phyloP scores from a whole-genome alignment of 1,140 invertebrate genomes.

The Drosophila paulistorum region DNA sequence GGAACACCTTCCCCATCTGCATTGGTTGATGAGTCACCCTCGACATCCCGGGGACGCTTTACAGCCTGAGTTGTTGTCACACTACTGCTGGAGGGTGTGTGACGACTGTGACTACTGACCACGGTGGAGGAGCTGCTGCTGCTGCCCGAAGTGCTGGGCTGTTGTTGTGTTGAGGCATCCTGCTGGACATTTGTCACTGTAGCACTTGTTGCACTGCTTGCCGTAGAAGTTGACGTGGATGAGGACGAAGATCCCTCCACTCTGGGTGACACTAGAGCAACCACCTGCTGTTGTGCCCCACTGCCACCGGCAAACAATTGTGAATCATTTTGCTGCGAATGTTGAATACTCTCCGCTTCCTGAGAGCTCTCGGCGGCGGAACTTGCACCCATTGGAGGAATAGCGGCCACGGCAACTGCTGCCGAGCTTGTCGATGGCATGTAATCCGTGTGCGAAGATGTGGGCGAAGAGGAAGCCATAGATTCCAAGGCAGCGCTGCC shows the following conservation, averaged over 20 bases:
- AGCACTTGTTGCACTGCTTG: conserved; percentile 50
- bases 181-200: conserved; percentile 78
- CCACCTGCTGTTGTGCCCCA: conserved; percentile 87
- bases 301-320: conserved; percentile 83
- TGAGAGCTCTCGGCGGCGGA: conserved; percentile 80
- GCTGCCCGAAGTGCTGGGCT: conserved; percentile 79
- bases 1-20: conserved; percentile 83
- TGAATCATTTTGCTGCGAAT: conserved; percentile 73
- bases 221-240: conserved; percentile 60
- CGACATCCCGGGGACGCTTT: conserved; percentile 85
- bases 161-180: conserved; percentile 83
- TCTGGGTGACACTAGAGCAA: conserved; percentile 89
- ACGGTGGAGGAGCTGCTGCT: conserved; percentile 71
- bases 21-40: conserved; percentile 84
- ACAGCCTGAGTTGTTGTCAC: conserved; percentile 86
- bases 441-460: conserved; percentile 87
- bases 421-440: conserved; percentile 88
- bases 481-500: conserved; percentile 85
- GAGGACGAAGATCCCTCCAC: conserved; percentile 84
- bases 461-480: conserved; percentile 85
- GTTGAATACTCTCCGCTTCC: conserved; percentile 81
- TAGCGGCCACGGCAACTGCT: conserved; percentile 83
- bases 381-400: conserved; percentile 83
- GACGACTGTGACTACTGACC: conserved; percentile 84
- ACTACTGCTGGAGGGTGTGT: conserved; percentile 85